phyloP scores from a whole-genome alignment of 53 echinoderm and acorn worm species.

The Actinopyga echinites region DNA sequence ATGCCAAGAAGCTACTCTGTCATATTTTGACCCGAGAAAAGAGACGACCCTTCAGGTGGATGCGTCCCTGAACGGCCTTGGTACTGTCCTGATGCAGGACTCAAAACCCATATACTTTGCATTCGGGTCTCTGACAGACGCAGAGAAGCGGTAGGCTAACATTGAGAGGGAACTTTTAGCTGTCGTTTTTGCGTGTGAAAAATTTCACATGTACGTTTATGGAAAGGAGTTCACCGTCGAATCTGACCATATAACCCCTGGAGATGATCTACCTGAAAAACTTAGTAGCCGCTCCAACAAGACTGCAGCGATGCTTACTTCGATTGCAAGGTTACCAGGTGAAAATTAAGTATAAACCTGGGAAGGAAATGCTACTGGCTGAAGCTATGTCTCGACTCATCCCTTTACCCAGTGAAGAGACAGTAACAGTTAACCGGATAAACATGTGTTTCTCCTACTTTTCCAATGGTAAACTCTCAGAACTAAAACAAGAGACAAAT shows the following conservation, averaged over 20 bases:
- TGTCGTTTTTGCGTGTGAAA: conserved; percentile 65
- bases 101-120: conserved; percentile 47
- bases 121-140: conserved; percentile 52
- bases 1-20: conserved; percentile 44
- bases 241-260: conserved; percentile 77
- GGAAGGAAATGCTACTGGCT: conserved; percentile 63
- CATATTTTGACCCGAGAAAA: conserved; percentile 63
- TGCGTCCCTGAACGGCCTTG: conserved; percentile 60
- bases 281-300: conserved; percentile 60
- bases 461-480: conserved; percentile 24
- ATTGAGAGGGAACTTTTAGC: conserved; percentile 55
- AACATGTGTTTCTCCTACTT: conserved; percentile 49
- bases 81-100: conserved; percentile 60
- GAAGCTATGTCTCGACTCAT: conserved; percentile 76
- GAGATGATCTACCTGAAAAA: conserved; percentile 75
- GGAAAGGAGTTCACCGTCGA: conserved; percentile 63
- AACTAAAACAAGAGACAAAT: conserved; percentile 42
- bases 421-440: conserved; percentile 2
- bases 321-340: conserved; percentile 65
- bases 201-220: conserved; percentile 78
- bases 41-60: conserved; percentile 59
- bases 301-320: conserved; percentile 65
- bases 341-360: conserved; percentile 61
- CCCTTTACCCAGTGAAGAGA: conserved; percentile 23
- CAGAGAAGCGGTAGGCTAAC: conserved; percentile 64